Percentiles rank a stretch among this genome's conserved stretches.
Conservation (phyloP, 2,797 vertebrate species). For the Dermochelys coriacea region DNA sequence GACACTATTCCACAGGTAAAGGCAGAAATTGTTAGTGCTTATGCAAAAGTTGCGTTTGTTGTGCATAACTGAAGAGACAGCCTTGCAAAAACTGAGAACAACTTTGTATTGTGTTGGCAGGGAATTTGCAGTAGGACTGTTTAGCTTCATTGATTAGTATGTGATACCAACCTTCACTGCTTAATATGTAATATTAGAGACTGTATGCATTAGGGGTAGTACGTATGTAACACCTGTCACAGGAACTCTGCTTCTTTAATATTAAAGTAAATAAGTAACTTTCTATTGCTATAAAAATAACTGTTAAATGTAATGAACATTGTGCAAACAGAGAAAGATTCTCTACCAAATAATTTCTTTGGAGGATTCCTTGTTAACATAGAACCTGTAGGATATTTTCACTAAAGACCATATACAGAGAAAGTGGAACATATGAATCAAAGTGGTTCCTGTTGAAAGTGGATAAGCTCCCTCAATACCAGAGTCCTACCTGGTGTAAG, state of each 20-base stretch:
- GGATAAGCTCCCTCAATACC: slow-evolving; percentile 17
- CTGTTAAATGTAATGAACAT: neutral
- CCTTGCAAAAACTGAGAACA: neutral
- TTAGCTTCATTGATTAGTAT: slow-evolving; percentile 4
- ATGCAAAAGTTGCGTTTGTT: neutral
- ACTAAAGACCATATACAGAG: neutral
- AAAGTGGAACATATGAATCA: neutral
- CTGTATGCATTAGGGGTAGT: neutral
- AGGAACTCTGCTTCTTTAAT: neutral
- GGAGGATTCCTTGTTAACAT: neutral
- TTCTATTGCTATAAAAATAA: slow-evolving; percentile 6
- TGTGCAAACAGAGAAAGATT: neutral
- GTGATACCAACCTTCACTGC: neutral
- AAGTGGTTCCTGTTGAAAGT: neutral
- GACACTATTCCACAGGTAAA: slow-evolving; percentile 72
- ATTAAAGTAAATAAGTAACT: neutral
- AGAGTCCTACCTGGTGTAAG: neutral
- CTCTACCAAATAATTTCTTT: neutral
- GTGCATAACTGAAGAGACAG: neutral
- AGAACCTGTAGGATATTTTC: neutral
- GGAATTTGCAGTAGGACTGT: neutral
- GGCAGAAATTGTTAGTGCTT: neutral
- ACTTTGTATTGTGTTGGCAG: neutral
- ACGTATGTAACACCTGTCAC: neutral
- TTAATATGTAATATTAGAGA: neutral